Base-by-base conservation (phyloP, 2,113 vertebrate species). In the Tupaia chinensis region DNA sequence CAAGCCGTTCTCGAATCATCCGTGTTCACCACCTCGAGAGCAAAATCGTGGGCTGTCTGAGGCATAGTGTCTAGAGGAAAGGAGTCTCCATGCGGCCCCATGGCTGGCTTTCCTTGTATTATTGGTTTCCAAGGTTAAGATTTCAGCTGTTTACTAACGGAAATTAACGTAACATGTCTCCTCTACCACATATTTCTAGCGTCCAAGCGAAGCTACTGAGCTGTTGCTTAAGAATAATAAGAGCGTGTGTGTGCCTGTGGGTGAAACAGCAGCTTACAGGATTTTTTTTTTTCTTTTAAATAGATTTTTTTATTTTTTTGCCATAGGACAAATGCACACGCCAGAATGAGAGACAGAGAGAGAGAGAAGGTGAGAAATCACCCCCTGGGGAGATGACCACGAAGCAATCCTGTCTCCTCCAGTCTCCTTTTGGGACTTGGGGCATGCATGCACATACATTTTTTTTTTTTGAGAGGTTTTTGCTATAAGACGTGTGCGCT, bases 91-190 rank as follows among this genome's bases (percentile, higher is more conserved):
- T 0, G 2, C 0, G 6, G n/a, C 68, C n/a, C n/a, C 0, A 9
- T 15, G 83, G 53, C 65, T 58, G 12, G 53, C 9, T 25, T 15
- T 74, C 44, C 77, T 60, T 58, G 78, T 74, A 53, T 79, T 14
- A 7, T 9, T 63, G 65, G 77, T 85, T 81, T 96, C 72, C 77
- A 76, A 91, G 94, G 91, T 96, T 96, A 56, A 90, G 88, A 87
- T 85, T 2, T 84, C 80, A 92, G 68, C 88, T 93, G 76, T 89
- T 93, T 70, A 56, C 87, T 29, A 8, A 84, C 53, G 88, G 95
- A 77, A 95, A 22, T 90, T 20, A 74, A 61, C 0, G 32, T 54
- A 56, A 44, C 29, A 20, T 16, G 72, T 93, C 72, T 87, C 81
- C 94, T 92, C 74, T 90, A 91, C 80, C 84, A 70, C 73, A 83